Base-by-base conservation (phyloP, 2,888 invertebrate species). In the Pecten maximus region DNA sequence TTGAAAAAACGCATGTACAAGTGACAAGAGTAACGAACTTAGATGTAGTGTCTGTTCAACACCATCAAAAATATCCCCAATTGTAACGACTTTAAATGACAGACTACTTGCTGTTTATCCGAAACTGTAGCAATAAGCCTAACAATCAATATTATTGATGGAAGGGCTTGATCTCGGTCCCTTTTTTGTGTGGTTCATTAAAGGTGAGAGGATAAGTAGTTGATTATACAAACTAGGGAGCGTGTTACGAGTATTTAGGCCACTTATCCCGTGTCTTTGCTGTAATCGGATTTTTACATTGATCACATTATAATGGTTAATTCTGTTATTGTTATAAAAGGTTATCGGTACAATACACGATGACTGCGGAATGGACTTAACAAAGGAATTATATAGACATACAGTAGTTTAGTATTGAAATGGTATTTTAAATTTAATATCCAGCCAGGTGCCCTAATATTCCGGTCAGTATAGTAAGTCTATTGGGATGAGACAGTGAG, bases 121-220 rank as follows among this genome's bases (percentile, higher is more conserved):
- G 74, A 74, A 74, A 74, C 74, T 74, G 74, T 74, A 74, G 74
- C 74, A 74, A 74, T 74, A 74, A 74, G 74, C 74, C 35, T 74
- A 35, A 74, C 74, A 74, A 74, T 74, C 74, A 74, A 74, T 35
- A 74, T 74, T 74, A 12, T 74, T 19, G 15, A 12, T 74, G 35
- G 4, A 28, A 28, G 60, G 44, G 2, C 60, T 10, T 60, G n/a
- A 60, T 60, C 28, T 15, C 10, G 15, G 28, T 60, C n/a, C 2
- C 28, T 15, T 8, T 8, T 50, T 15, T 50, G 50, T 28, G n/a
- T 60, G n/a, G 60, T 28, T 60, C 6, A 60, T 28, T 35, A 74
- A 8, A 74, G 74, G 28, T 10, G n/a, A 74, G 74, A 12, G 23
- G 60, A 35, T 74, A 35, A 74, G 74, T 74, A 54, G 54, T 19